Evolutionary conservation across 2,113 vertebrate genomes (phyloP).

Genomic region (Osmerus eperlanus): DNA sequence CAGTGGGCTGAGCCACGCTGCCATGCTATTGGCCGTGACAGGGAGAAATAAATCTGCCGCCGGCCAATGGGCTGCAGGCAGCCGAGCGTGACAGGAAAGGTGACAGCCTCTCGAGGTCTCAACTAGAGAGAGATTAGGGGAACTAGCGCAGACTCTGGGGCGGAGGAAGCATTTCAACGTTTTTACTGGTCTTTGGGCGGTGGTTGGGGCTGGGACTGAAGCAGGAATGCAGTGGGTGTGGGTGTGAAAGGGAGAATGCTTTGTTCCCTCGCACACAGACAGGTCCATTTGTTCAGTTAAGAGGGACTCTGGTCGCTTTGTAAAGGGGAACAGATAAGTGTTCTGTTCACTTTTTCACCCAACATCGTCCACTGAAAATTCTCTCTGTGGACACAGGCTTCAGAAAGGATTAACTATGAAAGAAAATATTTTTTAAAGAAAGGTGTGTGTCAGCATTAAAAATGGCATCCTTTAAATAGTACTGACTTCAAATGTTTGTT

Average conservation of each 20-base stretch:
- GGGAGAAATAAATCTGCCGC: constrained; percentile 80
- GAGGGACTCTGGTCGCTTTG: constrained; percentile 54
- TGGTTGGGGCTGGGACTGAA: constrained; percentile 30
- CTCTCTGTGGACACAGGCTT: constrained; percentile 28
- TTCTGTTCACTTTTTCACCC: constrained; percentile 53
- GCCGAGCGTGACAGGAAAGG: constrained; percentile 68
- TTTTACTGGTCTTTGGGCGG: constrained; percentile 63
- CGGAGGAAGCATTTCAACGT: constrained; percentile 69
- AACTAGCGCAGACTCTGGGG: constrained; percentile 62
- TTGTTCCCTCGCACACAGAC: constrained; percentile 55
- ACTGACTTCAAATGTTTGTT: too few relatives aligned
- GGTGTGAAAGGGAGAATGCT: constrained; percentile 58
- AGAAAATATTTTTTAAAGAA: not conserved
- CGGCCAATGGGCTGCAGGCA: constrained; percentile 75
- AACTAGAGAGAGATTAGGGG: constrained; percentile 73
- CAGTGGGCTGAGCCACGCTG: constrained; percentile 64
- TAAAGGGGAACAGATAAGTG: constrained; percentile 64
- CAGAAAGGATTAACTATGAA: constrained; percentile 29
- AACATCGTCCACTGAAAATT: constrained; percentile 32
- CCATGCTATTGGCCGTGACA: constrained; percentile 81
- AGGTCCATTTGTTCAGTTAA: constrained; percentile 73
- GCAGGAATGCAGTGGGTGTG: constrained; percentile 39
- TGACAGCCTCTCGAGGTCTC: constrained; percentile 69
- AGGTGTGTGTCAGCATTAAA: too few relatives aligned
- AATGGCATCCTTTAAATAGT: too few relatives aligned